Evolutionary conservation across 2,113 vertebrate species (phyloP).

Genomic region (Psittacula cyanocephala): DNA sequence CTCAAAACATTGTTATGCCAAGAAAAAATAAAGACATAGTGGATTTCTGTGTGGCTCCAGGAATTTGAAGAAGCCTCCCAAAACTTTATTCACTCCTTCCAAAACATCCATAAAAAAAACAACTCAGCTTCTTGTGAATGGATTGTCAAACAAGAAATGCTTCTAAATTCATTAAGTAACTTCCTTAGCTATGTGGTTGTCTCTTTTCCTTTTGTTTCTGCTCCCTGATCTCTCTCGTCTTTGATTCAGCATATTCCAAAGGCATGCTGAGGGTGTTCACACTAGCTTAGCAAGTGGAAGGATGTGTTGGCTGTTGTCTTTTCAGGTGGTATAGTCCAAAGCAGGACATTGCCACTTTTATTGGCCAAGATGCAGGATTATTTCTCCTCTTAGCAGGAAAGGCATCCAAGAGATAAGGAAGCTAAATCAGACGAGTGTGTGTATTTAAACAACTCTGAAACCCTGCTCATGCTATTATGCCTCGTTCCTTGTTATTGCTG

Average conservation of each 20-base stretch:
- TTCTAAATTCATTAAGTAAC: background rate
- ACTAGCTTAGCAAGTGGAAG: background rate
- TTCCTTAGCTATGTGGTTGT: background rate
- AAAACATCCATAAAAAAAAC: background rate
- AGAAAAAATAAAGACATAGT: background rate
- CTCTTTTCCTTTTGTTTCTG: background rate
- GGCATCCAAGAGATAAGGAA: background rate
- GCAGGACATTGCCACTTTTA: background rate
- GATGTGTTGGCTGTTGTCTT: background rate
- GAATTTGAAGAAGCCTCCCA: background rate
- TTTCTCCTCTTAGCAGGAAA: background rate
- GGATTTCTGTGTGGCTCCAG: background rate
- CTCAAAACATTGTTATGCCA: background rate
- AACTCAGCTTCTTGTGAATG: background rate
- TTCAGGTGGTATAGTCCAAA: background rate
- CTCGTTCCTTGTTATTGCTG: background rate
- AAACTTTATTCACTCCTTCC: background rate
- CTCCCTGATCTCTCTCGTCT: background rate
- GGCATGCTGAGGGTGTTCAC: background rate
- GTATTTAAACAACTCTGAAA: background rate
- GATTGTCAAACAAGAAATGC: background rate
- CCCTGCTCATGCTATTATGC: background rate
- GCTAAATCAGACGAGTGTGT: background rate
- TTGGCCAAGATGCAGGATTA: background rate
- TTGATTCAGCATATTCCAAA: background rate